These are phyloP conservation scores for Anarrhichthys ocellatus DNA, from an alignment of 2,113 vertebrate species.

Conservation along the genomic window DNA sequence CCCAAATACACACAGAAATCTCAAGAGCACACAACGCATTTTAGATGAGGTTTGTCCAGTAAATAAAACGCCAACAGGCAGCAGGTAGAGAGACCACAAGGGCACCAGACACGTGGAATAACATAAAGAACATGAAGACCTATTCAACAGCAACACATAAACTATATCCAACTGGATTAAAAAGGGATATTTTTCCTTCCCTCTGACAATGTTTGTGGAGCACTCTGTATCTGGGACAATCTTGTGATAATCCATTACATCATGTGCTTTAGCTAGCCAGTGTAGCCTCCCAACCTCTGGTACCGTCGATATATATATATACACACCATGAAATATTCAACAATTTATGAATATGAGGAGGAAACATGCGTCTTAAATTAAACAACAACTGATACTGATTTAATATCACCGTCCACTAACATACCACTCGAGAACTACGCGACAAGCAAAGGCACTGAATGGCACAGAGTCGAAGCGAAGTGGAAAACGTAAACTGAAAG, in stretches of 20 bases:
- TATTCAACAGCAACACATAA: slow-evolving; percentile 11
- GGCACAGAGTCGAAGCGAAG: neutral
- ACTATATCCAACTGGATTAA: slow-evolving; percentile 17
- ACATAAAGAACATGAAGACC: neutral
- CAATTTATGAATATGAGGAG: slow-evolving; percentile 26
- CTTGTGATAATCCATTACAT: slow-evolving; percentile 82
- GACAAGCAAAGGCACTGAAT: slow-evolving; percentile 10
- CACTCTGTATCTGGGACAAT: slow-evolving; percentile 79
- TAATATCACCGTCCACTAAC: neutral
- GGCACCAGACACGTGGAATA: slow-evolving; percentile 16
- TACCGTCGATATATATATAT: neutral
- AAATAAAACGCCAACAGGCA: slow-evolving; percentile 27
- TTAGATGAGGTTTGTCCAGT: slow-evolving; percentile 35
- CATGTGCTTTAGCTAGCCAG: slow-evolving; percentile 71
- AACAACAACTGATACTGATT: neutral
- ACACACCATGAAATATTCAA: slow-evolving; percentile 47
- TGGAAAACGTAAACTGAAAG: slow-evolving; percentile 12
- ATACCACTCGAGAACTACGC: neutral
- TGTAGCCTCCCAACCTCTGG: slow-evolving; percentile 63
- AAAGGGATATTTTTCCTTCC: slow-evolving; percentile 43
- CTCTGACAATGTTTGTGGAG: slow-evolving; percentile 68
- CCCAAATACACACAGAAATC: slow-evolving; percentile 23
- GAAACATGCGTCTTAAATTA: neutral
- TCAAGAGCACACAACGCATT: slow-evolving; percentile 31
- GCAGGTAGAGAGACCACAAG: slow-evolving; percentile 12